Conservation (phyloP, 2,888 invertebrate species). For the Baccha elongata region DNA sequence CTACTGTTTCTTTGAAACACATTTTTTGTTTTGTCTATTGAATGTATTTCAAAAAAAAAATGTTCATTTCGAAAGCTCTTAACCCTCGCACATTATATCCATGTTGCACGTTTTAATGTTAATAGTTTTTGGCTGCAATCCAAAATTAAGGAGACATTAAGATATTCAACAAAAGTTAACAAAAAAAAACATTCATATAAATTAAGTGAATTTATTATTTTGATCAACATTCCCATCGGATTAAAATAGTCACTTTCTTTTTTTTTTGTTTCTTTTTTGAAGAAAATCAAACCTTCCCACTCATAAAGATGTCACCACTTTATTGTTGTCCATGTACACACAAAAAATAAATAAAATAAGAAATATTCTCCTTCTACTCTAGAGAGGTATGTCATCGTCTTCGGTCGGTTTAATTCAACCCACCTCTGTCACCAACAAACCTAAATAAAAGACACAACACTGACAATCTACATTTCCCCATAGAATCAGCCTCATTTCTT, state of each 20-base stretch:
- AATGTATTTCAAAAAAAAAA: background rate
- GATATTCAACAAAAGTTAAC: constrained; percentile 25
- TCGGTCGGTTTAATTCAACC: constrained; percentile 31
- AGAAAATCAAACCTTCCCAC: constrained; percentile 47
- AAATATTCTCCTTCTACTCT: constrained; percentile 17
- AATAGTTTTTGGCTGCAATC: constrained; percentile 43
- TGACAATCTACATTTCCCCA: constrained; percentile 41
- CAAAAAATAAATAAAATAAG: constrained; percentile 28
- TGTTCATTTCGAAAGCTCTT: constrained; percentile 29
- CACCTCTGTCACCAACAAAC: constrained; percentile 47
- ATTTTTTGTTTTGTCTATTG: constrained; percentile 5
- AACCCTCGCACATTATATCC: constrained; percentile 52
- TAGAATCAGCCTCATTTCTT: constrained; percentile 36
- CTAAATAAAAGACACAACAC: constrained; percentile 18
- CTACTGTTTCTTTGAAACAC: constrained; percentile 28
- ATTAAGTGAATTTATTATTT: constrained; percentile 64
- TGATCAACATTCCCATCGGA: constrained; percentile 48
- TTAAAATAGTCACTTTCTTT: constrained; percentile 30
- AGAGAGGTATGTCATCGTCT: background rate
- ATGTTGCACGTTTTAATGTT: constrained; percentile 21
- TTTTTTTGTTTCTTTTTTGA: constrained; percentile 19
- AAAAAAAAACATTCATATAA: constrained; percentile 46
- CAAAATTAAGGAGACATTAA: background rate
- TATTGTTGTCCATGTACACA: constrained; percentile 48
- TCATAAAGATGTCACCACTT: constrained; percentile 54